These are phyloP conservation scores for Istiophorus platypterus DNA, from an alignment of 2,113 vertebrate species.

Conservation along the genomic window DNA sequence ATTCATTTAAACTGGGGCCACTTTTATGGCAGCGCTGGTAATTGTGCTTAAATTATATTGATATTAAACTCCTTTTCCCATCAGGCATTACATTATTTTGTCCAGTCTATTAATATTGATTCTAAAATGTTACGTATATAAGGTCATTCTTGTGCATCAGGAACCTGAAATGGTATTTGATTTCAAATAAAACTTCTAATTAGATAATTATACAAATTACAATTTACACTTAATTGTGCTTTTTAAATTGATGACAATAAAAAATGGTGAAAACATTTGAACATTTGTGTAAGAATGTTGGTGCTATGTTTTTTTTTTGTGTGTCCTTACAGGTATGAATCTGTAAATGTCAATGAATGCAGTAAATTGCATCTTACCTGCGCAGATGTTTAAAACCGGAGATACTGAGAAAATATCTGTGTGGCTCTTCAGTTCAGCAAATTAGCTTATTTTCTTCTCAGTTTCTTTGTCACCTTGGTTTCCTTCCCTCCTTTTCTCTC, in stretches of 20 bases:
- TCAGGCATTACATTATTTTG: background rate
- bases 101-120: background rate
- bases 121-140: background rate
- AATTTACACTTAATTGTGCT: background rate
- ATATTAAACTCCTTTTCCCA: background rate
- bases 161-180: background rate
- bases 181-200: background rate
- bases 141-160: background rate
- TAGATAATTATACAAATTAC: background rate
- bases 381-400: conserved; percentile 39
- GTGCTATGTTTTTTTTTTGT: background rate
- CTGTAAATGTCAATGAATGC: conserved; percentile 14
- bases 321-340: conserved; percentile 12
- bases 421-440: conserved; percentile 24
- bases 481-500: background rate
- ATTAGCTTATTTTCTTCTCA: background rate
- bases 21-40: background rate
- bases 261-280: background rate
- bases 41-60: background rate
- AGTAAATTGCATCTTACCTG: conserved; percentile 65
- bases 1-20: background rate
- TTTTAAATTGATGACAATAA: background rate
- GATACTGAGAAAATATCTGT: conserved; percentile 8
- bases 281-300: background rate
- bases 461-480: background rate